Conservation (phyloP, 2,888 invertebrate species). For the Sepioteuthis lessoniana region DNA sequence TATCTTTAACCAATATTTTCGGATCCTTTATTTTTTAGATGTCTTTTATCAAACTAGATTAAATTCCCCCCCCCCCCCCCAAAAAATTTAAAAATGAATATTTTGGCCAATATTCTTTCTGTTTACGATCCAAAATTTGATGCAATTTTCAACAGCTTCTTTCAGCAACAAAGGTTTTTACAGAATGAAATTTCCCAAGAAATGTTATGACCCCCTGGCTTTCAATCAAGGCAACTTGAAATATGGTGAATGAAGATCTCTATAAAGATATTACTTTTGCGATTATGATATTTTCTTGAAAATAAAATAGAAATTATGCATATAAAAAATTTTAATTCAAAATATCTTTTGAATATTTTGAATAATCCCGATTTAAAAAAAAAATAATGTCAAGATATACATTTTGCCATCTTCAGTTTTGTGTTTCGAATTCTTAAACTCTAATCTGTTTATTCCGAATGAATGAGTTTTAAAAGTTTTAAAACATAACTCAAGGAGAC, state of each 20-base stretch:
- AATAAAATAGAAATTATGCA: background rate
- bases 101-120: too few species aligned
- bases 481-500: background rate
- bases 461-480: background rate
- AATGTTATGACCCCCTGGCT: too few species aligned
- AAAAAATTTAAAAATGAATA: too few species aligned
- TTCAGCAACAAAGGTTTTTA: too few species aligned
- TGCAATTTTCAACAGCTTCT: too few species aligned
- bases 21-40: too few species aligned
- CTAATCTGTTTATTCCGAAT: background rate
- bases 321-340: background rate
- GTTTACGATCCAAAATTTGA: too few species aligned
- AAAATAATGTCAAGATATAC: background rate
- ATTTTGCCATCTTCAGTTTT: background rate
- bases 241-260: background rate
- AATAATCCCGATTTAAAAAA: background rate
- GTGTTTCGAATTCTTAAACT: background rate
- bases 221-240: background rate
- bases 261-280: background rate
- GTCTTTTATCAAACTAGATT: too few species aligned
- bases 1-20: too few species aligned
- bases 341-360: conserved; percentile 9
- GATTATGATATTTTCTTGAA: background rate
- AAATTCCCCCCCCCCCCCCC: too few species aligned
- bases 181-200: too few species aligned